phyloP scores from a whole-genome alignment of 1,140 invertebrate genomes.

The Whitmania pigra region DNA sequence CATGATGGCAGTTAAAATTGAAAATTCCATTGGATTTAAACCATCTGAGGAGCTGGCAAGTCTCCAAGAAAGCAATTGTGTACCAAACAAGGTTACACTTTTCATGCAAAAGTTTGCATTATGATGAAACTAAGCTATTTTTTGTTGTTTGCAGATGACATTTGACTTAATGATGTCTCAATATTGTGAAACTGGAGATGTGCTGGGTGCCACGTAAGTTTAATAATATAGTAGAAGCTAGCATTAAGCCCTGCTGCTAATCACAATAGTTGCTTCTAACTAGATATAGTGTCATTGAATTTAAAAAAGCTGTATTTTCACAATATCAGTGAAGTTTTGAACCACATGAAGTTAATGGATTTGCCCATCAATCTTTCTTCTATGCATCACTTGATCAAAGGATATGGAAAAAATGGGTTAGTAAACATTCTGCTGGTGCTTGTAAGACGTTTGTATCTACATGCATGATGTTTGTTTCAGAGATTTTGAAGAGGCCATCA shows the following conservation, averaged over 20 bases:
- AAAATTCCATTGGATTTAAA: not conserved
- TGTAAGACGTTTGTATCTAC: not conserved
- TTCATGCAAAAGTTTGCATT: not conserved
- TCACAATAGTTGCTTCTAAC: not conserved
- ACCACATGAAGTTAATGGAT: conserved; percentile 1
- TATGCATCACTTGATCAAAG: not conserved
- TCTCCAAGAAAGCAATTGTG: not conserved
- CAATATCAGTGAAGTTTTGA: conserved; percentile 2
- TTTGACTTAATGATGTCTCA: conserved; percentile 1
- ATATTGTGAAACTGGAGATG: conserved; percentile 2
- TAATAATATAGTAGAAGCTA: not conserved
- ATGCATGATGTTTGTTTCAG: not conserved
- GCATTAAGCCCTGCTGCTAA: not conserved
- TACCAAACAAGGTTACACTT: conserved; percentile 1
- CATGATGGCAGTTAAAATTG: not conserved
- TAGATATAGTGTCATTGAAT: not conserved
- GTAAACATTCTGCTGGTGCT: not conserved
- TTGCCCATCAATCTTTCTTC: not conserved
- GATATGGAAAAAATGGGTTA: conserved; percentile 5
- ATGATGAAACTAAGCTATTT: not conserved
- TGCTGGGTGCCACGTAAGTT: not conserved
- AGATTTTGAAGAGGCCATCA: not conserved
- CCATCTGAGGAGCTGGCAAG: not conserved
- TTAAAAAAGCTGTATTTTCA: not conserved
- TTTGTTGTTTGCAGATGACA: not conserved